These are phyloP conservation scores for Drosophila prosaltans DNA, from an alignment of 1,140 invertebrate species.

Conservation along the genomic window DNA sequence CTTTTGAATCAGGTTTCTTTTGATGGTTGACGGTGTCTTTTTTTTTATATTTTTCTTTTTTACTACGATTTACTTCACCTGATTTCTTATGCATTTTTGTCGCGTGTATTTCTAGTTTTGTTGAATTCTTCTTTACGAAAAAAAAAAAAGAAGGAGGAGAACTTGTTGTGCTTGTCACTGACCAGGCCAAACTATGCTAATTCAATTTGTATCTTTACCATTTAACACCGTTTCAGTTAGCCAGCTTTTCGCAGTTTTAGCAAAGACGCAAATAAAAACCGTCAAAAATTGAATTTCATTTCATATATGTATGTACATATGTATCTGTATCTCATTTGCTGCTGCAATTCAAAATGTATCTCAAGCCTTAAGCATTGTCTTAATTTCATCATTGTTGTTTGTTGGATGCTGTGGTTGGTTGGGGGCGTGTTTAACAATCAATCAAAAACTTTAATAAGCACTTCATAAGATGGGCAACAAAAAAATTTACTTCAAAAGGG, in stretches of 20 bases:
- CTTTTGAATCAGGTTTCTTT: conserved; percentile 68
- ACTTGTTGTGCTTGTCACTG: conserved; percentile 32
- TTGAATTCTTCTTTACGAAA: conserved; percentile 28
- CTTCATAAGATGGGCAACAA: conserved; percentile 3
- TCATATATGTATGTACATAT: neutral
- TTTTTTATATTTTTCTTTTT: conserved; percentile 53
- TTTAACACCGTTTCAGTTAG: conserved; percentile 52
- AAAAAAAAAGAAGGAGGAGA: neutral
- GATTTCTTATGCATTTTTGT: conserved; percentile 71
- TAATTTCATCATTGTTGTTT: conserved; percentile 10
- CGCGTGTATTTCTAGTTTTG: conserved; percentile 72
- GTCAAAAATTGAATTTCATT: neutral
- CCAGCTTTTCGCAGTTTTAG: conserved; percentile 49
- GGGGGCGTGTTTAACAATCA: conserved; percentile 21
- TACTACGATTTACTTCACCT: conserved; percentile 77
- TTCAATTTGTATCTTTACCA: conserved; percentile 56
- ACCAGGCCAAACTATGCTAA: conserved; percentile 55
- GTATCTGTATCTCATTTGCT: conserved; percentile 1
- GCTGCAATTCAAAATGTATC: conserved; percentile 11
- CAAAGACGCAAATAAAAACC: neutral
- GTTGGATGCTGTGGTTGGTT: neutral
- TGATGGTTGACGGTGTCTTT: conserved; percentile 37
- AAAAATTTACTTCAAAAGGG: neutral
- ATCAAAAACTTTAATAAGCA: conserved; percentile 22
- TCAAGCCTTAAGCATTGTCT: neutral